A percentile compares a stretch with the other conserved stretches of the same genome.
Conservation (phyloP, 1,140 invertebrate species). For the Myzus persicae region DNA sequence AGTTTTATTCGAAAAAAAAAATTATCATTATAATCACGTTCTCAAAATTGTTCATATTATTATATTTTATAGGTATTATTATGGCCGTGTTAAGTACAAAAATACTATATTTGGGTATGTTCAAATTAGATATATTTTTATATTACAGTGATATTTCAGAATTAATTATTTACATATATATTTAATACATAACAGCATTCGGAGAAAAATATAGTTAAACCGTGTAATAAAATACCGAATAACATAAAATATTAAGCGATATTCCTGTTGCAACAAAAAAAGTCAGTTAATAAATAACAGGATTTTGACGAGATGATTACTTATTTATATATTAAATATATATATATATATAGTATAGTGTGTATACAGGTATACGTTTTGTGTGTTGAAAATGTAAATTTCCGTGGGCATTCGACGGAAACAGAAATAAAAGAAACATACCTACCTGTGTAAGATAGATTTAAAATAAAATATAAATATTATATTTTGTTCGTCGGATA, state of each 20-base stretch:
- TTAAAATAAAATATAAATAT: conserved; percentile 11
- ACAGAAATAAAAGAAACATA: background rate
- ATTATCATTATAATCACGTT: background rate
- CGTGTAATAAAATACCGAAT: conserved; percentile 21
- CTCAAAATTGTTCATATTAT: background rate
- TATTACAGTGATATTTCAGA: conserved; percentile 36
- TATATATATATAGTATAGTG: background rate
- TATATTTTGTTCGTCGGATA: background rate
- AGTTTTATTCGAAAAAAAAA: background rate
- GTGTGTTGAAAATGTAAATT: conserved; percentile 22
- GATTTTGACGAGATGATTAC: conserved; percentile 46
- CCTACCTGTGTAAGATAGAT: background rate
- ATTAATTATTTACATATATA: conserved; percentile 46
- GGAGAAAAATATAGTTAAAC: conserved; percentile 11
- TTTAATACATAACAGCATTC: conserved; percentile 13
- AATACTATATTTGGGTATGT: background rate
- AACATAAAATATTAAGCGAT: conserved; percentile 28
- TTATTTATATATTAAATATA: background rate
- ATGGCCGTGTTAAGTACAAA: background rate
- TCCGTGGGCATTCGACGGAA: background rate
- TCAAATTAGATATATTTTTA: background rate
- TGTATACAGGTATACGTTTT: background rate
- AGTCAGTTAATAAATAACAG: conserved; percentile 42
- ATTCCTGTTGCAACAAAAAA: background rate
- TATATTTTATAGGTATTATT: conserved; percentile 21